phyloP scores from a whole-genome alignment of 2,888 invertebrate species.

The Patella pellucida region DNA sequence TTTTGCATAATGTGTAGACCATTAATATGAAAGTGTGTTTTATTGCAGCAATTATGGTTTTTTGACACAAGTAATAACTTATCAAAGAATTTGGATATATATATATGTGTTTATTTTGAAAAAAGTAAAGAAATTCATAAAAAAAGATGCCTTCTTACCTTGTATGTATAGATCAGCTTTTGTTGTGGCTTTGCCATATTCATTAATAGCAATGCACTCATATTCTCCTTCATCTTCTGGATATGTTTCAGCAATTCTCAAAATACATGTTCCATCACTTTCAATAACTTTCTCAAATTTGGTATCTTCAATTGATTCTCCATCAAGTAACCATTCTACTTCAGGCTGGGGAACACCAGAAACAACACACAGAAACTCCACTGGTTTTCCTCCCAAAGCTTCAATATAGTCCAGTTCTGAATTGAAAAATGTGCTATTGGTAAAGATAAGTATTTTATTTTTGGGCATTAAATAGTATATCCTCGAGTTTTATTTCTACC shows the following conservation, averaged over 20 bases:
- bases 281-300: constrained; percentile 48
- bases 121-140: neutral
- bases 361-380: constrained; percentile 56
- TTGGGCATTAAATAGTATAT: too few relatives aligned
- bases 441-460: too few relatives aligned
- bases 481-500: too few relatives aligned
- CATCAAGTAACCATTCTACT: constrained; percentile 87
- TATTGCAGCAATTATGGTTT: too few relatives aligned
- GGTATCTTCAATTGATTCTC: constrained; percentile 74
- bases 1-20: too few relatives aligned
- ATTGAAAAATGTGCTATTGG: constrained; percentile 31
- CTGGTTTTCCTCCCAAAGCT: constrained; percentile 53
- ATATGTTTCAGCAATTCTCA: constrained; percentile 94
- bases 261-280: constrained; percentile 77
- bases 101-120: too few relatives aligned
- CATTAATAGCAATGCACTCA: constrained; percentile 93
- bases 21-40: too few relatives aligned
- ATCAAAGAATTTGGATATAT: too few relatives aligned
- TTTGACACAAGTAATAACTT: too few relatives aligned
- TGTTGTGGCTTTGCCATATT: constrained; percentile 93
- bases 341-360: constrained; percentile 66
- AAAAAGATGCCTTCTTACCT: constrained; percentile 45
- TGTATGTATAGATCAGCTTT: constrained; percentile 65
- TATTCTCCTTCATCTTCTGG: constrained; percentile 97
- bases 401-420: constrained; percentile 51